Conservation (phyloP, 2,888 invertebrate genomes). For the Gari tellinella region DNA sequence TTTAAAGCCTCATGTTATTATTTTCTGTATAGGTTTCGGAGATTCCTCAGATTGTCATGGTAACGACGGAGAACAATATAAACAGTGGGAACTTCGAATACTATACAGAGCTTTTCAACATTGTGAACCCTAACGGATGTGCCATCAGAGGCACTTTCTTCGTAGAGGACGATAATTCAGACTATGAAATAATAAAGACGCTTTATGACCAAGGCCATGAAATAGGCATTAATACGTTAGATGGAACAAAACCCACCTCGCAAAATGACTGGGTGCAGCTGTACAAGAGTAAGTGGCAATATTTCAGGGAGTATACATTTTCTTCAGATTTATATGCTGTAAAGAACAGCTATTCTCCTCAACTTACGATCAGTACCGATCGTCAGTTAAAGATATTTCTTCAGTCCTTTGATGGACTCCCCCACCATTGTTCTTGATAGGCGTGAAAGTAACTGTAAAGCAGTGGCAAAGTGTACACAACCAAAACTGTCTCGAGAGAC, state of each 20-base stretch:
- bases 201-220: slow-evolving; percentile 65
- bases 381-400: too few relatives aligned
- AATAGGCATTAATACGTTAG: slow-evolving; percentile 62
- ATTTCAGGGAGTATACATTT: too few relatives aligned
- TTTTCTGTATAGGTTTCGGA: slow-evolving; percentile 30
- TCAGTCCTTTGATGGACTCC: too few relatives aligned
- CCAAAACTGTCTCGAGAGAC: too few relatives aligned
- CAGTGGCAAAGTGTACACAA: too few relatives aligned
- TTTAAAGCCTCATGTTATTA: too few relatives aligned
- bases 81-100: slow-evolving; percentile 48
- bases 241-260: slow-evolving; percentile 59
- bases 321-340: too few relatives aligned
- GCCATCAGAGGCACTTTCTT: slow-evolving; percentile 66
- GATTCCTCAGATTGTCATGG: slow-evolving; percentile 68
- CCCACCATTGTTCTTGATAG: too few relatives aligned
- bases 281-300: slow-evolving; percentile 63
- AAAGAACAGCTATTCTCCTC: too few relatives aligned
- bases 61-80: slow-evolving; percentile 65
- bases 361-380: too few relatives aligned
- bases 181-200: slow-evolving; percentile 54
- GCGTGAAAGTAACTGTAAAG: too few relatives aligned
- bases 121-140: slow-evolving; percentile 71
- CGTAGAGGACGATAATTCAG: slow-evolving; percentile 55
- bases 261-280: slow-evolving; percentile 54
- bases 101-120: slow-evolving; percentile 44